Evolutionary conservation across 2,888 invertebrate species (phyloP).

Genomic region (Agrotis clavis): DNA sequence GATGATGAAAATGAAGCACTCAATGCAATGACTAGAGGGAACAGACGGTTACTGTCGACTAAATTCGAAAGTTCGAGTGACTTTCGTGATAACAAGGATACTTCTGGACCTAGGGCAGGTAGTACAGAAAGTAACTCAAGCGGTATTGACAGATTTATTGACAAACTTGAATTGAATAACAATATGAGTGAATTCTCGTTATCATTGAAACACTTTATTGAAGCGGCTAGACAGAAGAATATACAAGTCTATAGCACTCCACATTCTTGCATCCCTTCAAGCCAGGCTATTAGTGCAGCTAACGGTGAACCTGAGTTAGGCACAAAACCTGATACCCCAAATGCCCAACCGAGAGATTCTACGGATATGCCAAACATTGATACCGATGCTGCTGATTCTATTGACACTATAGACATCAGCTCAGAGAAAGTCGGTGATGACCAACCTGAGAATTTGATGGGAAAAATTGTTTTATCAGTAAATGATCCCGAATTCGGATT

Average conservation of each 20-base stretch:
- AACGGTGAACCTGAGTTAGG: too few relatives aligned
- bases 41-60: slow-evolving; percentile 62
- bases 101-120: not conserved
- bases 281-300: too few relatives aligned
- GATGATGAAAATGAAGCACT: not conserved
- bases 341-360: too few relatives aligned
- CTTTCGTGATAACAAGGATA: slow-evolving; percentile 1
- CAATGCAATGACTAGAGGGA: slow-evolving; percentile 22
- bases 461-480: slow-evolving; percentile 44
- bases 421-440: not conserved
- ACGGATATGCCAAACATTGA: not conserved
- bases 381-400: not conserved
- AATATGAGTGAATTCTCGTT: not conserved
- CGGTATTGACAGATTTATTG: slow-evolving; percentile 27
- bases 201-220: slow-evolving; percentile 20
- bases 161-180: not conserved
- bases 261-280: not conserved
- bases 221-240: slow-evolving; percentile 28
- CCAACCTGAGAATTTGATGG: slow-evolving; percentile 5
- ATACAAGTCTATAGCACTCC: slow-evolving; percentile 38
- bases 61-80: not conserved
- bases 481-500: slow-evolving; percentile 26
- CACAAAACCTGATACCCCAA: not conserved
- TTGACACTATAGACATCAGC: slow-evolving; percentile 33
- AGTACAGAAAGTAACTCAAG: not conserved